Evolutionary conservation across 2,113 vertebrate genomes (phyloP).

Genomic region (Cololabis saira): DNA sequence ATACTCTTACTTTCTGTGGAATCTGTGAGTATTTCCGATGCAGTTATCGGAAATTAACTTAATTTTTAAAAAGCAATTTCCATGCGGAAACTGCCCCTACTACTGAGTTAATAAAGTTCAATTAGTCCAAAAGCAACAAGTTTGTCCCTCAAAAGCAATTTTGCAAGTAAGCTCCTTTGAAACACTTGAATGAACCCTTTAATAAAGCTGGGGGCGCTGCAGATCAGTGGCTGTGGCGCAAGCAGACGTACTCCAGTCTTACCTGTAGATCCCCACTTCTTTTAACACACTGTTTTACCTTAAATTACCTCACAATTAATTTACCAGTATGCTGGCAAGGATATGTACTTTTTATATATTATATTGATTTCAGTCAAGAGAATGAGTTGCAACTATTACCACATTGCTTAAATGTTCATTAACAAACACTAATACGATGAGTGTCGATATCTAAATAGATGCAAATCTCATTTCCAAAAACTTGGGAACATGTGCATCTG

Average conservation of each 20-base stretch:
- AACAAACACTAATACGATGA: too few species aligned
- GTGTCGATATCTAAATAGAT: too few species aligned
- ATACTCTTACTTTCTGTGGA: slow-evolving; percentile 6
- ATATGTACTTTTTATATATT: too few species aligned
- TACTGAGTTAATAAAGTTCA: slow-evolving; percentile 41
- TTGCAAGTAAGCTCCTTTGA: slow-evolving; percentile 29
- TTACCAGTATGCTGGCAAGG: too few species aligned
- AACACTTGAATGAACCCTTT: slow-evolving; percentile 49
- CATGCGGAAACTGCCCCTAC: slow-evolving; percentile 22
- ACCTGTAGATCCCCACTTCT: too few species aligned
- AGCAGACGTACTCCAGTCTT: not conserved
- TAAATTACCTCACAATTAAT: too few species aligned
- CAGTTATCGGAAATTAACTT: not conserved
- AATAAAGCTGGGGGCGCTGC: slow-evolving; percentile 35
- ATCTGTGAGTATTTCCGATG: slow-evolving; percentile 1
- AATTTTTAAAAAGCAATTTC: slow-evolving; percentile 16
- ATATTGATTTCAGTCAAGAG: too few species aligned
- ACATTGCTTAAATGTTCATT: too few species aligned
- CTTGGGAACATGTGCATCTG: too few species aligned
- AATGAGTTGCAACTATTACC: too few species aligned
- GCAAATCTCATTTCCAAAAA: too few species aligned
- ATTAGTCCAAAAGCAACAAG: slow-evolving; percentile 47
- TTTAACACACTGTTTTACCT: too few species aligned
- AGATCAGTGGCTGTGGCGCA: slow-evolving; percentile 1
- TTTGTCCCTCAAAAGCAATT: slow-evolving; percentile 58